Base-by-base conservation (phyloP, 2,113 vertebrate genomes). In the Hemibagrus wyckioides region DNA sequence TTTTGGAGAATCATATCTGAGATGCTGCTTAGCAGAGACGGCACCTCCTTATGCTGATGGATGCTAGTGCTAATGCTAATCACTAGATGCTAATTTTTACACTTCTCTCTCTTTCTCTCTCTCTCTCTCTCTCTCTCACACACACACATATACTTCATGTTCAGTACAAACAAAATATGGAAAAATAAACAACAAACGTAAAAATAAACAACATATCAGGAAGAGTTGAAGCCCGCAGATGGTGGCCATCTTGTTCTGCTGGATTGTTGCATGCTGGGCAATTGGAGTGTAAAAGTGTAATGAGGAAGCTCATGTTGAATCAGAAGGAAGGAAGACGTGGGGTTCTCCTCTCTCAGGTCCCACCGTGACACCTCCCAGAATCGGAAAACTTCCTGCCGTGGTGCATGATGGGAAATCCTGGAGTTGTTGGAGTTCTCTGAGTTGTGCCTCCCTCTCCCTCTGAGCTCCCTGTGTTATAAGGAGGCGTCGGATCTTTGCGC, bases 391-490 rank as follows among this genome's bases (percentile, higher is more conserved):
- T 90, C 85, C 86, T 84, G 89, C 83, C 90, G 86, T 85, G 87
- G 85, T 93, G 92, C 92, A 90, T 92, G 87, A 89, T 85, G 88
- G 91, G 90, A 76, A 88, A 82, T 92, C 89, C 28, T 52, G 75
- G 75, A 90, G 90, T 93, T 89, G 73, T 25, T 44, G 39, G 71
- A 90, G 91, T 94, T 90, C 80, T 57, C 6, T 14, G 80, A 90
- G 88, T 67, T 91, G 89, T 89, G 89, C 92, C 90, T 89, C 91
- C 93, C 93, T 93, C 92, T 90, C 93, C 94, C 93, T 92, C 92
- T 63, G 90, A 89, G 90, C 30, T 75, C 94, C 94, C 93, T 92
- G 91, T 93, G 95, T 93, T 95, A 96, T 88, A 94, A 95, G 80
- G 94, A 95, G 83, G 93, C 92, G 9, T 94, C 94, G 39, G 94